Conservation (phyloP, 2,888 invertebrate species). For the Melangyna quadrimaculata region DNA sequence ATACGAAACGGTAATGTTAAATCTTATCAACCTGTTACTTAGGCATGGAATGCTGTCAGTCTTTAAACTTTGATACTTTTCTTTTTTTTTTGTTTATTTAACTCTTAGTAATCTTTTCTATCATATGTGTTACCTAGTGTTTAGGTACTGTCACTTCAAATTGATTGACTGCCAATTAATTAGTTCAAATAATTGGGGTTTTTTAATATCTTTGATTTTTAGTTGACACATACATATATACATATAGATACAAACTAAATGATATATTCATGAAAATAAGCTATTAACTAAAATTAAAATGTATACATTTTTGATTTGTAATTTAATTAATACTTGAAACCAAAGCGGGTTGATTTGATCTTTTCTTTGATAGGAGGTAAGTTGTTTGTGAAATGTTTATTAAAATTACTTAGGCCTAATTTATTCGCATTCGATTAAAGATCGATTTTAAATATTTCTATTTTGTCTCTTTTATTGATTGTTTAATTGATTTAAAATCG, state of each 20-base stretch:
- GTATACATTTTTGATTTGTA: background rate
- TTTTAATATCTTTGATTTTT: background rate
- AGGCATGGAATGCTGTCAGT: conserved; percentile 23
- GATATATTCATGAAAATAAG: background rate
- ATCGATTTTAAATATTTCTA: too few species aligned
- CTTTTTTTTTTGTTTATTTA: background rate
- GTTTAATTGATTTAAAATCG: too few species aligned
- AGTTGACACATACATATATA: too few species aligned
- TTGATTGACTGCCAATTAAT: conserved; percentile 64
- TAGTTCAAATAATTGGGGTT: conserved; percentile 7
- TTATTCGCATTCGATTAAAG: too few species aligned
- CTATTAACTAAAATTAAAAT: background rate
- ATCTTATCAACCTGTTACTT: conserved; percentile 48
- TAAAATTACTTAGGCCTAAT: too few species aligned
- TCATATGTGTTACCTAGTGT: background rate
- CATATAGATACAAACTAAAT: background rate
- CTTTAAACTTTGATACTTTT: background rate
- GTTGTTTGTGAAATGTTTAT: too few species aligned
- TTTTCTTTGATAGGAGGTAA: background rate
- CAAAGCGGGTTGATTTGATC: background rate
- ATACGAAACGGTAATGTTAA: background rate
- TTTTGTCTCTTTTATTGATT: too few species aligned
- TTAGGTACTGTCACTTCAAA: conserved; percentile 34
- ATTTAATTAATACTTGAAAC: background rate
- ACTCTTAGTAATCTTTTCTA: conserved; percentile 17